A percentile compares a stretch with the other conserved stretches of the same genome.
These are phyloP conservation scores for Campaea margaritaria DNA, from an alignment of 2,888 invertebrate genomes.

Conservation along the genomic window DNA sequence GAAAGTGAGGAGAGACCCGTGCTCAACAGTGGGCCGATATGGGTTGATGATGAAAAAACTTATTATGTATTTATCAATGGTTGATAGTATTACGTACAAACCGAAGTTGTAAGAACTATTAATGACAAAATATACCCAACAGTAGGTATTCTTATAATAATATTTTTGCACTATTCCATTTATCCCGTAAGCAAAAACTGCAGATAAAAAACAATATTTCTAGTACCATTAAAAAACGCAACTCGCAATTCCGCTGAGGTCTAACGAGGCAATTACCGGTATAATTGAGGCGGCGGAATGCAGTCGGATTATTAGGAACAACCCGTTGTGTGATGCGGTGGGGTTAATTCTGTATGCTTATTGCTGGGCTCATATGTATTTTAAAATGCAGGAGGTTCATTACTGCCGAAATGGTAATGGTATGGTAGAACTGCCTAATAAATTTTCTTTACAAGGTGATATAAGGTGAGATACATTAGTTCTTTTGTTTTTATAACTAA, in stretches of 20 bases:
- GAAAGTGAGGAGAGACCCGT: too few species aligned
- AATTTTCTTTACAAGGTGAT: too few species aligned
- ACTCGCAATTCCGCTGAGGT: conserved; percentile 38
- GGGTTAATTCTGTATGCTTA: conserved; percentile 40
- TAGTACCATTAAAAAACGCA: conserved; percentile 39
- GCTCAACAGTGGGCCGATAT: too few species aligned
- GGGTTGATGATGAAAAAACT: too few species aligned
- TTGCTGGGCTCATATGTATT: conserved; percentile 27
- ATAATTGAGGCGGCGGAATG: conserved; percentile 42
- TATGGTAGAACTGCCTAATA: too few species aligned
- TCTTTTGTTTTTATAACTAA: too few species aligned
- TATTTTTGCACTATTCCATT: too few species aligned
- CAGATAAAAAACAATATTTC: conserved; percentile 3
- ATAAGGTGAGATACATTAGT: too few species aligned
- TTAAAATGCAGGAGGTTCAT: conserved; percentile 30
- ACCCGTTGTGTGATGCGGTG: conserved; percentile 6
- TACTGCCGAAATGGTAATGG: conserved; percentile 29
- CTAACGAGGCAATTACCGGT: conserved; percentile 47
- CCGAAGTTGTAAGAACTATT: background rate
- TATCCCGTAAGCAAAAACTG: background rate
- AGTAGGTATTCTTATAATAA: too few species aligned
- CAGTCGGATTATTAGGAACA: conserved; percentile 29
- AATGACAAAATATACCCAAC: too few species aligned
- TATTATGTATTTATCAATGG: too few species aligned
- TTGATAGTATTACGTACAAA: background rate